These are phyloP conservation scores for Limnephilus lunatus DNA, from an alignment of 2,888 invertebrate species.

Conservation along the genomic window DNA sequence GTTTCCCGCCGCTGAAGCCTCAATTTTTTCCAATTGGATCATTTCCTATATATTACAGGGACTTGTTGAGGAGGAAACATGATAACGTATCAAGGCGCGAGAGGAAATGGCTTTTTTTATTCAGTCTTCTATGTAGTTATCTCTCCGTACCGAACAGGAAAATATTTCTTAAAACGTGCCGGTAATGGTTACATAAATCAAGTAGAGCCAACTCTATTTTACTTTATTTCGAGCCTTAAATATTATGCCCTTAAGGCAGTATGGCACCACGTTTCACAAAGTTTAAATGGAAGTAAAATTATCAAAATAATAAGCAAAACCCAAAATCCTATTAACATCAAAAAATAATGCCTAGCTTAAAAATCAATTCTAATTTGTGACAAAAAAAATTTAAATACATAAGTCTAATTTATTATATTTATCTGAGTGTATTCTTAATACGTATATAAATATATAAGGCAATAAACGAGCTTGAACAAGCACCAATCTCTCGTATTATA, in stretches of 20 bases:
- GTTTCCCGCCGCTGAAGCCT: background rate
- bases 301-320: background rate
- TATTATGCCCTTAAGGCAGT: background rate
- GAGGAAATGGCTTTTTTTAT: slow-evolving; percentile 25
- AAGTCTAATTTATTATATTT: no score
- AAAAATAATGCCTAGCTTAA: background rate
- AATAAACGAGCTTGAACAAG: background rate
- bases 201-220: background rate
- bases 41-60: slow-evolving; percentile 9
- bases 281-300: background rate
- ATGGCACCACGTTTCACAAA: background rate
- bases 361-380: no score
- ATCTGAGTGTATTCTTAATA: no score
- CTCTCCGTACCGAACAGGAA: slow-evolving; percentile 8
- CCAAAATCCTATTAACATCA: background rate
- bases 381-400: no score
- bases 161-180: background rate
- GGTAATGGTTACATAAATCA: slow-evolving; percentile 23
- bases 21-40: slow-evolving; percentile 7
- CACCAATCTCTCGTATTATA: background rate
- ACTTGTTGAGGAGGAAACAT: slow-evolving; percentile 38
- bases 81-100: slow-evolving; percentile 15
- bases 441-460: no score
- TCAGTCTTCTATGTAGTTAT: background rate
- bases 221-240: background rate